Evolutionary conservation across 2,113 vertebrate genomes (phyloP).

Genomic region (Nothoprocta pentlandii): DNA sequence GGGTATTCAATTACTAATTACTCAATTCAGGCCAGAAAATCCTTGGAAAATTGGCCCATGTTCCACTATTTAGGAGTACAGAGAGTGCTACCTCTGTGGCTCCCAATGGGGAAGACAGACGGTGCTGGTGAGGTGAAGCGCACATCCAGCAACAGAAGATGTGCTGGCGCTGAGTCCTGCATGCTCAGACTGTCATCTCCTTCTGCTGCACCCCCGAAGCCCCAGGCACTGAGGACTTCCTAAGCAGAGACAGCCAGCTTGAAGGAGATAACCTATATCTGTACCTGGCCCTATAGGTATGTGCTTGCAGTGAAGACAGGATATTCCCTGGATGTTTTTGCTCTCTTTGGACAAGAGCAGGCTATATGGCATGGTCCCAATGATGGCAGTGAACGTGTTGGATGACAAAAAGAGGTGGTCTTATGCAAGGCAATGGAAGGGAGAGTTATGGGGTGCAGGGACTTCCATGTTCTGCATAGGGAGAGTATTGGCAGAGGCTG

Average conservation of each 20-base stretch:
- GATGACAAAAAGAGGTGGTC: not conserved
- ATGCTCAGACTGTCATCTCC: not conserved
- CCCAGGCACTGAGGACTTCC: not conserved
- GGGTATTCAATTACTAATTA: not conserved
- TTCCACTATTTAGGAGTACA: not conserved
- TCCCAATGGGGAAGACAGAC: not conserved
- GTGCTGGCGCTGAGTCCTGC: not conserved
- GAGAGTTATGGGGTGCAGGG: not conserved
- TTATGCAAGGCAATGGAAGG: not conserved
- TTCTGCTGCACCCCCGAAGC: not conserved
- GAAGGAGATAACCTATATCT: not conserved
- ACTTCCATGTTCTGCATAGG: not conserved
- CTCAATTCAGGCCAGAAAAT: slow-evolving; percentile 25
- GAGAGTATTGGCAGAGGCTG: not conserved
- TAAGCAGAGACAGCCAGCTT: not conserved
- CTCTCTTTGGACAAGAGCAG: not conserved
- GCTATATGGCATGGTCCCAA: accelerated
- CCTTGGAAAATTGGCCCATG: not conserved
- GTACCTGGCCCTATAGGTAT: accelerated
- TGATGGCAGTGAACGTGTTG: not conserved
- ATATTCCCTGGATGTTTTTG: not conserved
- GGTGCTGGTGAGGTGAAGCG: accelerated
- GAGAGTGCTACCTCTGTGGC: accelerated
- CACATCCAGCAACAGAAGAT: not conserved
- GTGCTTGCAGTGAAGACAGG: not conserved